Conservation (phyloP, 2,888 invertebrate genomes). For the Archaeoteleia sp. region DNA sequence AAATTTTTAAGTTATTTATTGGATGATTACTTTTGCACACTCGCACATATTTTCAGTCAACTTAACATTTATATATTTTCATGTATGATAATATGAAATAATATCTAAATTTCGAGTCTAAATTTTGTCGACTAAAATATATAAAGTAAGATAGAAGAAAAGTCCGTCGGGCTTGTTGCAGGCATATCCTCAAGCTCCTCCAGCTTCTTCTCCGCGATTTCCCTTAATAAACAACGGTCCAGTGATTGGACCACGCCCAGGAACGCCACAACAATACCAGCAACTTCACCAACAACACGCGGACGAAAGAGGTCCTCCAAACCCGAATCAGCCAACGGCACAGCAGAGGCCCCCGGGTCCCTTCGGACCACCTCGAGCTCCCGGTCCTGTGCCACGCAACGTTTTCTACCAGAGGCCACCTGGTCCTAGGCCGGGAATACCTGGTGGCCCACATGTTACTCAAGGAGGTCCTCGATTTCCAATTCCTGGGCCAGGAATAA, state of each 20-base stretch:
- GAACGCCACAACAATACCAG: constrained; percentile 78
- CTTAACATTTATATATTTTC: no score
- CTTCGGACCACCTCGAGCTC: constrained; percentile 55
- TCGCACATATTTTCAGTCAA: no score
- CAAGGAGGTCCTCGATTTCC: constrained; percentile 42
- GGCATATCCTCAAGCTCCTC: constrained; percentile 61
- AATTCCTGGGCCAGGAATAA: constrained; percentile 31
- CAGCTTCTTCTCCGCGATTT: constrained; percentile 58
- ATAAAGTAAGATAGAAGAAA: no score
- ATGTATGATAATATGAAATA: no score
- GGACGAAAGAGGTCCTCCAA: constrained; percentile 74
- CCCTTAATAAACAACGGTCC: constrained; percentile 63
- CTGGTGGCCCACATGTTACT: constrained; percentile 17
- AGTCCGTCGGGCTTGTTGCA: constrained; percentile 59
- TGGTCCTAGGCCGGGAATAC: constrained; percentile 44
- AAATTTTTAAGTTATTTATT: no score
- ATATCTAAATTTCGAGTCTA: no score
- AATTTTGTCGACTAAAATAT: no score
- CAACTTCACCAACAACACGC: constrained; percentile 76
- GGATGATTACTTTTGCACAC: no score
- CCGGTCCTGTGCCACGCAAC: constrained; percentile 48
- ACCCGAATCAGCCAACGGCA: constrained; percentile 60
- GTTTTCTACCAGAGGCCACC: constrained; percentile 41
- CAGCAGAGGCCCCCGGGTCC: constrained; percentile 32
- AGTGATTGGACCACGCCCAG: constrained; percentile 76